Evolutionary conservation across 2,888 invertebrate genomes (phyloP).

Genomic region (Diplolepis rosae): DNA sequence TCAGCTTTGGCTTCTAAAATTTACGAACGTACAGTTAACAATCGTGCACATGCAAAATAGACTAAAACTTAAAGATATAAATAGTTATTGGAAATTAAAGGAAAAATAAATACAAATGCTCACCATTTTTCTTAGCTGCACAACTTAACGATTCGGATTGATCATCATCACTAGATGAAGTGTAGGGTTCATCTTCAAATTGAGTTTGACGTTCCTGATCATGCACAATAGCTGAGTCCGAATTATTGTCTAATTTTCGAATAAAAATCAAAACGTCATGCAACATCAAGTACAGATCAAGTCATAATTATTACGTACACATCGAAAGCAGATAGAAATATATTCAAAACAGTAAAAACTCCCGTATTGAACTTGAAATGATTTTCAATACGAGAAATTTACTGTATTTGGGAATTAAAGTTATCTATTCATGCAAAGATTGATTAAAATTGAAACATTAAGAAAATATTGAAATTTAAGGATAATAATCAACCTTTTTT

Average conservation of each 20-base stretch:
- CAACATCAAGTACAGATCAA: conserved; percentile 38
- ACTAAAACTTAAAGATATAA: conserved; percentile 40
- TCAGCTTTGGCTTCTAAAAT: conserved; percentile 71
- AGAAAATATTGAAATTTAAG: conserved; percentile 32
- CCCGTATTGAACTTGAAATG: background rate
- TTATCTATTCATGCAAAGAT: background rate
- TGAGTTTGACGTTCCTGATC: conserved; percentile 71
- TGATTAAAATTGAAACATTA: conserved; percentile 42
- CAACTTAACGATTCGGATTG: conserved; percentile 66
- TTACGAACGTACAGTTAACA: conserved; percentile 53
- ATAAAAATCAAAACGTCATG: conserved; percentile 61
- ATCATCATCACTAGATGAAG: conserved; percentile 72
- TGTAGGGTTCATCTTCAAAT: conserved; percentile 53
- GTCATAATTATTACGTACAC: conserved; percentile 42
- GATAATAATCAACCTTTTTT: background rate
- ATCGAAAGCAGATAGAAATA: conserved; percentile 36
- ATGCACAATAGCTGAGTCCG: conserved; percentile 80
- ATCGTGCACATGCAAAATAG: conserved; percentile 60
- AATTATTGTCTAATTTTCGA: conserved; percentile 77
- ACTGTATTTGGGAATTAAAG: background rate
- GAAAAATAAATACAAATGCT: conserved; percentile 55
- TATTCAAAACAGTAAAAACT: background rate
- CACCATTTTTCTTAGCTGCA: conserved; percentile 77
- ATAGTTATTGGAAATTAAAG: conserved; percentile 31
- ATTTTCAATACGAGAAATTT: background rate